A percentile compares a stretch with the other conserved stretches of the same genome.
Conservation (phyloP, 1,140 invertebrate species). For the Lethrus apterus region DNA sequence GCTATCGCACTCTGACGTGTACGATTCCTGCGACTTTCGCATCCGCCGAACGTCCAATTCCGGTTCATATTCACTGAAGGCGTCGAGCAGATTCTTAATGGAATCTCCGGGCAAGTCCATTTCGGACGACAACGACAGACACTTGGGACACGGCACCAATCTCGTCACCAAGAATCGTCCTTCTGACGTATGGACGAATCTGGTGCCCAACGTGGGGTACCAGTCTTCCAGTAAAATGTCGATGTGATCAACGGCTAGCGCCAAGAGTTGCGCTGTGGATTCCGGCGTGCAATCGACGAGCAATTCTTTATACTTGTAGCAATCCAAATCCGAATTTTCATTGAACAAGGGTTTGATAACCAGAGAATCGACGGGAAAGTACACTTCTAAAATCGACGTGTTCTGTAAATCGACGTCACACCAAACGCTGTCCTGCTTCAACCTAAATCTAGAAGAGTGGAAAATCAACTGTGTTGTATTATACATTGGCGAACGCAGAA, state of each 20-base stretch:
- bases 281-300: slow-evolving; percentile 48
- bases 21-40: slow-evolving; percentile 62
- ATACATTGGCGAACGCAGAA: not conserved
- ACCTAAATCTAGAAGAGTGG: slow-evolving; percentile 45
- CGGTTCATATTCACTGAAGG: slow-evolving; percentile 13
- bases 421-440: slow-evolving; percentile 78
- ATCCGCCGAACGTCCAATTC: slow-evolving; percentile 22
- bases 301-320: slow-evolving; percentile 48
- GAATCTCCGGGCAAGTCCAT: slow-evolving; percentile 21
- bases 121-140: slow-evolving; percentile 47
- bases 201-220: slow-evolving; percentile 86
- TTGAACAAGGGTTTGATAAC: slow-evolving; percentile 58
- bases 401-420: slow-evolving; percentile 73
- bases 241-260: slow-evolving; percentile 91
- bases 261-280: slow-evolving; percentile 77
- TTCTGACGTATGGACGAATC: slow-evolving; percentile 96
- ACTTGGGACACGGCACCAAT: slow-evolving; percentile 87
- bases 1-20: slow-evolving; percentile 69
- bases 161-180: slow-evolving; percentile 91
- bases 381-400: slow-evolving; percentile 82
- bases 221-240: slow-evolving; percentile 96
- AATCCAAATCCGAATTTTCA: slow-evolving; percentile 47
- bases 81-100: slow-evolving; percentile 24
- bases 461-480: no score
- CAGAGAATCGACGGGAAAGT: slow-evolving; percentile 70